These are phyloP conservation scores for Nerophis ophidion DNA, from an alignment of 2,113 vertebrate species.

Conservation along the genomic window DNA sequence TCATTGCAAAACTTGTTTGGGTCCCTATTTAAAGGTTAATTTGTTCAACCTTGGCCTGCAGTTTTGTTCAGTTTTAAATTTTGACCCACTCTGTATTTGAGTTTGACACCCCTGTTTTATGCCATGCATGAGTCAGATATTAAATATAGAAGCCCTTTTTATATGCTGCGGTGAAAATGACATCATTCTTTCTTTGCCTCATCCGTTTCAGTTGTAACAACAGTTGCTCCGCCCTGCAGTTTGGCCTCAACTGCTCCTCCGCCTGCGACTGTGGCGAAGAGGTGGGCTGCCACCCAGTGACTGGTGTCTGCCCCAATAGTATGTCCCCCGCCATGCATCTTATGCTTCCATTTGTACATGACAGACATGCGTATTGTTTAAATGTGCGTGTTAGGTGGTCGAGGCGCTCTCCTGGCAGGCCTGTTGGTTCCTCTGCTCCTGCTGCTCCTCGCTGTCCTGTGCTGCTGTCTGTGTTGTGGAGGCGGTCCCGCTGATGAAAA, in stretches of 20 bases:
- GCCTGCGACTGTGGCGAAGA: conserved; percentile 75
- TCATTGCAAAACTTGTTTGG: too few relatives aligned
- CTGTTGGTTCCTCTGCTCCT: conserved; percentile 75
- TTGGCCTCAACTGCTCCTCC: conserved; percentile 83
- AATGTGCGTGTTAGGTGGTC: conserved; percentile 58
- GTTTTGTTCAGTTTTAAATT: too few relatives aligned
- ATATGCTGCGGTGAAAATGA: conserved; percentile 3
- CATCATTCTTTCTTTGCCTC: conserved; percentile 12
- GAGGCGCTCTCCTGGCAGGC: conserved; percentile 64
- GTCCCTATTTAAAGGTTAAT: too few relatives aligned
- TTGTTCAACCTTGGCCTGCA: too few relatives aligned
- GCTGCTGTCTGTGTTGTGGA: conserved; percentile 79
- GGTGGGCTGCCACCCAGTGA: conserved; percentile 68
- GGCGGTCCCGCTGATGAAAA: conserved; percentile 60
- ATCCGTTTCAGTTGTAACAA: conserved; percentile 80
- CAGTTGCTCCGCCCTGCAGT: conserved; percentile 76
- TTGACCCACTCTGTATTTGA: too few relatives aligned
- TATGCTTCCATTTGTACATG: neutral
- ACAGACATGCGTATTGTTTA: neutral
- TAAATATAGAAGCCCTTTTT: neutral
- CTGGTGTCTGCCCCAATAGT: conserved; percentile 81
- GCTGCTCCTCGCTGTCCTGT: conserved; percentile 72
- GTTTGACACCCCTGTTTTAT: too few relatives aligned
- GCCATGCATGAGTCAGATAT: conserved; percentile 1
- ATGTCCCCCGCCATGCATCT: conserved; percentile 32